Evolutionary conservation across 1,140 invertebrate species (phyloP).

Genomic region (Palaemon carinicauda): DNA sequence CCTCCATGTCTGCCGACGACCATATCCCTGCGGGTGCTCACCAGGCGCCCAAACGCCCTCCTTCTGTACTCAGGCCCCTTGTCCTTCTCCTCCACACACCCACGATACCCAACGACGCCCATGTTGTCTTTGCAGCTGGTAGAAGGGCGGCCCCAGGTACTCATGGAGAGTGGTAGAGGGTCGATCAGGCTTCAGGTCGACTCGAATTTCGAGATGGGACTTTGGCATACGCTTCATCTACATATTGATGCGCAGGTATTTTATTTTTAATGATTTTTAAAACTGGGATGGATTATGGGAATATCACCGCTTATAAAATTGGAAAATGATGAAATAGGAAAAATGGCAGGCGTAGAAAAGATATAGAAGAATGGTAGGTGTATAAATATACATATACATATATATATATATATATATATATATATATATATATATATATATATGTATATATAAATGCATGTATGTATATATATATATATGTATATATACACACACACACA

Average conservation of each 20-base stretch:
- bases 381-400: neutral
- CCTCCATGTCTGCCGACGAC: constrained; percentile 29
- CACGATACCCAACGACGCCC: neutral
- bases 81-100: neutral
- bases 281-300: too few relatives aligned
- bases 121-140: constrained; percentile 18
- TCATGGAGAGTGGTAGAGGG: constrained; percentile 10
- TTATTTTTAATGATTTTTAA: neutral
- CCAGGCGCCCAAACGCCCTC: constrained; percentile 8
- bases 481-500: neutral
- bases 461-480: neutral
- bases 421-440: neutral
- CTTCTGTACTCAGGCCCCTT: constrained; percentile 36
- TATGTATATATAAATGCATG: neutral
- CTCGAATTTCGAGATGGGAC: neutral
- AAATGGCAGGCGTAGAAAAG: too few relatives aligned
- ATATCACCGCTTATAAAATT: too few relatives aligned
- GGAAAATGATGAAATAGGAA: too few relatives aligned
- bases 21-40: constrained; percentile 13
- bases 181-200: constrained; percentile 22
- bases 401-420: constrained; percentile 10
- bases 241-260: neutral
- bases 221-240: constrained; percentile 31
- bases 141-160: constrained; percentile 2
- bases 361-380: too few relatives aligned